A percentile compares a stretch with the other conserved stretches of the same genome.
Evolutionary conservation across 2,888 invertebrate species (phyloP).

Genomic region (Dasysyrphus tricinctus): DNA sequence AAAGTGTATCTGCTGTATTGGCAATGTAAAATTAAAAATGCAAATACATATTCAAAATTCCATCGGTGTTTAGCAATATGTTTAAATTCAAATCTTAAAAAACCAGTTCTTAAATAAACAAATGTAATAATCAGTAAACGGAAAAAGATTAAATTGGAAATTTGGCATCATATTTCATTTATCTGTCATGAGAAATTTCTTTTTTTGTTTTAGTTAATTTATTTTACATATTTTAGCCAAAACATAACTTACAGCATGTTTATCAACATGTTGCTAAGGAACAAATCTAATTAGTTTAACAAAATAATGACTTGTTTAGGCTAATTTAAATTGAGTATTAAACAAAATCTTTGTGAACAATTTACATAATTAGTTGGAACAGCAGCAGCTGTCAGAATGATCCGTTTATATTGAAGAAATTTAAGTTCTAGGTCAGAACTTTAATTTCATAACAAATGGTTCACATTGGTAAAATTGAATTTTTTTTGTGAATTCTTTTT

Average conservation of each 20-base stretch:
- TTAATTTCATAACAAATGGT: neutral
- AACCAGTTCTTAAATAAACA: slow-evolving; percentile 13
- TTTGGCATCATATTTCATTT: slow-evolving; percentile 19
- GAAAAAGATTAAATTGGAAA: neutral
- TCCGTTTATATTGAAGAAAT: neutral
- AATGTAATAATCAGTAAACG: slow-evolving; percentile 10
- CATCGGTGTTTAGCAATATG: neutral
- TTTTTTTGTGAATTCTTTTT: neutral
- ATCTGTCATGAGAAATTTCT: neutral
- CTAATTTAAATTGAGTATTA: neutral
- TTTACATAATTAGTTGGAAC: neutral
- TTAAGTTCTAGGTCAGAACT: neutral
- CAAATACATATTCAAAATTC: slow-evolving; percentile 29
- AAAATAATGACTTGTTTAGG: neutral
- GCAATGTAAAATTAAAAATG: slow-evolving; percentile 34
- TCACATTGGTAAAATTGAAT: neutral
- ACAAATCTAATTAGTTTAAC: neutral
- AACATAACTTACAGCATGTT: neutral
- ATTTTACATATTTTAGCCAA: neutral
- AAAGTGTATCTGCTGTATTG: neutral
- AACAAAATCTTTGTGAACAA: neutral
- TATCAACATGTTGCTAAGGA: slow-evolving; percentile 14
- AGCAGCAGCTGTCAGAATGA: neutral
- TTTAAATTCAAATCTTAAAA: slow-evolving; percentile 1
- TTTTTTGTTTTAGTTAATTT: neutral